Percentiles rank a stretch among this genome's conserved stretches.
phyloP scores from a whole-genome alignment of 2,888 invertebrate genomes.

The Orthosia cruda region DNA sequence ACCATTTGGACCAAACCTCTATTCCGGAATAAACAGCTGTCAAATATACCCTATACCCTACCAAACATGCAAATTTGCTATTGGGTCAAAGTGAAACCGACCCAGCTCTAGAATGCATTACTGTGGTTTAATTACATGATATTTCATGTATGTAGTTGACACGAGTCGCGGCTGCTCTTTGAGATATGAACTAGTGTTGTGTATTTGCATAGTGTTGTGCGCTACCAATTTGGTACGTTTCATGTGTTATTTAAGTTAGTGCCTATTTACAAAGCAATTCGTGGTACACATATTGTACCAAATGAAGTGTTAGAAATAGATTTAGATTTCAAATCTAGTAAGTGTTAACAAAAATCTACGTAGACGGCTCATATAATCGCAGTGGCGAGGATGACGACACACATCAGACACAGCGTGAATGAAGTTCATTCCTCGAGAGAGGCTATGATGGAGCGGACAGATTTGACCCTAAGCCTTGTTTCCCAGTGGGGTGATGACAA shows the following conservation, averaged over 20 bases:
- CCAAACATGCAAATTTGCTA: conserved; percentile 16
- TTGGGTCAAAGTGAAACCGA: conserved; percentile 23
- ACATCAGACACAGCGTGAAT: no score
- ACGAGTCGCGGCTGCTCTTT: conserved; percentile 23
- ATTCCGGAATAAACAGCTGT: conserved; percentile 22
- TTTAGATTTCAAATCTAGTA: background rate
- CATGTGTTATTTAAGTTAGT: background rate
- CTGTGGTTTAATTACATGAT: conserved; percentile 51
- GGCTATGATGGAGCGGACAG: no score
- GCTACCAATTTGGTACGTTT: conserved; percentile 14
- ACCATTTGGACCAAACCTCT: no score
- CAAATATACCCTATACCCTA: conserved; percentile 12
- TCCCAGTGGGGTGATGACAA: no score
- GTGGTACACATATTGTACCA: no score
- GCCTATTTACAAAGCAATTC: background rate
- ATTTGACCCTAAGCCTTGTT: no score
- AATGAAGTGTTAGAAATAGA: background rate
- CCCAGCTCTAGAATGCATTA: conserved; percentile 47
- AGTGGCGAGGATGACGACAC: no score
- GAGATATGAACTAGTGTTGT: conserved; percentile 42
- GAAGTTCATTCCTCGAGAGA: no score
- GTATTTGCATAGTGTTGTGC: conserved; percentile 34
- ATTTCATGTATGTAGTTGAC: conserved; percentile 49
- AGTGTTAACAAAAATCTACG: no score
- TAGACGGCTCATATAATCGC: no score